These are phyloP conservation scores for Macrosoma leucophasiata DNA, from an alignment of 2,888 invertebrate genomes.

Conservation along the genomic window DNA sequence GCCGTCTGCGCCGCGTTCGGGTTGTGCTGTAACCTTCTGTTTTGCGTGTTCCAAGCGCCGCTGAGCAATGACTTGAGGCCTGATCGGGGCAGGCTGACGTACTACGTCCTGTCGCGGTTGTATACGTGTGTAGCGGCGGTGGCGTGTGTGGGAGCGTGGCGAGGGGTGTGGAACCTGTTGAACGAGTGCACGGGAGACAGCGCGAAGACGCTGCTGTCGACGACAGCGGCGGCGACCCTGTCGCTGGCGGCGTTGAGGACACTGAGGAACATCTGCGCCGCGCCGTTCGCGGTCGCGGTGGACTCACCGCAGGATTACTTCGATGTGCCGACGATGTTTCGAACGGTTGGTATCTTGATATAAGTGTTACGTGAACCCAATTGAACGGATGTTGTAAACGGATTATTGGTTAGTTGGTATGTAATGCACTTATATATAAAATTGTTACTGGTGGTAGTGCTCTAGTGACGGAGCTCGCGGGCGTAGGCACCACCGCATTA, in stretches of 20 bases:
- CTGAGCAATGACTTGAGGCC: slow-evolving; percentile 76
- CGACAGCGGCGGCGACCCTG: slow-evolving; percentile 79
- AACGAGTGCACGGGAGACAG: slow-evolving; percentile 81
- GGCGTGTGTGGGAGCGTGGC: slow-evolving; percentile 91
- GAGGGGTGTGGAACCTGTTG: slow-evolving; percentile 87
- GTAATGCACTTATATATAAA: too few relatives aligned
- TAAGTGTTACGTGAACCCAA: too few relatives aligned
- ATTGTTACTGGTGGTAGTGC: too few relatives aligned
- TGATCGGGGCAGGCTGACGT: slow-evolving; percentile 80
- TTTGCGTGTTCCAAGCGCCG: slow-evolving; percentile 80
- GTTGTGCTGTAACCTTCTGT: slow-evolving; percentile 79
- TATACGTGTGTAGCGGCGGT: slow-evolving; percentile 86
- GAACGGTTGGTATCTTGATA: slow-evolving; percentile 80
- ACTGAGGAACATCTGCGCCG: slow-evolving; percentile 86
- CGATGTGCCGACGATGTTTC: slow-evolving; percentile 89
- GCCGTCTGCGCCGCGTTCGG: slow-evolving; percentile 82
- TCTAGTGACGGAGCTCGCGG: too few relatives aligned
- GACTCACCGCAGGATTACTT: slow-evolving; percentile 88
- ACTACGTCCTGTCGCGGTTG: slow-evolving; percentile 81
- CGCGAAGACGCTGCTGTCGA: slow-evolving; percentile 75
- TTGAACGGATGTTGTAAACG: too few relatives aligned
- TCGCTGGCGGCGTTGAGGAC: slow-evolving; percentile 82
- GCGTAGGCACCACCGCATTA: too few relatives aligned
- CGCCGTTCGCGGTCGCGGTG: slow-evolving; percentile 85
- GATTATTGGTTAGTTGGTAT: too few relatives aligned